Evolutionary conservation across 2,888 invertebrate genomes (phyloP).

Genomic region (Eupsilia transversa): DNA sequence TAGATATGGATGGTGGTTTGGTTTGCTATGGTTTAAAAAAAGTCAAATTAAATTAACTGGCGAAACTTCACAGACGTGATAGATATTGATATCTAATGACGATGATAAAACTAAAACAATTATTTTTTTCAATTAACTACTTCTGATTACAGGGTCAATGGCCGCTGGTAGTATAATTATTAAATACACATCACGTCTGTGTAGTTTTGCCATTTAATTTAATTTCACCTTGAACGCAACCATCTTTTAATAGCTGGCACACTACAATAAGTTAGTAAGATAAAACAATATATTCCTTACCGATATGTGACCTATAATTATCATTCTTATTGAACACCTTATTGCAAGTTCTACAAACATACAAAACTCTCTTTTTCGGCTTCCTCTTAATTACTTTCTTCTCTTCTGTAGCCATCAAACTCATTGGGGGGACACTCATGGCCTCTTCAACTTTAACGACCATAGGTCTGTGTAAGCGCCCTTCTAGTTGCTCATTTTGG

Average conservation of each 20-base stretch:
- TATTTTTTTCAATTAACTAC: neutral
- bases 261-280: neutral
- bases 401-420: slow-evolving; percentile 6
- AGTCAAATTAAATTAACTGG: neutral
- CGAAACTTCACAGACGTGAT: neutral
- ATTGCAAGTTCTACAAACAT: slow-evolving; percentile 81
- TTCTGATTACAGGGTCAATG: neutral
- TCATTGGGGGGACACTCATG: neutral
- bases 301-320: slow-evolving; percentile 85
- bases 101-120: neutral
- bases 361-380: slow-evolving; percentile 74
- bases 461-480: slow-evolving; percentile 5
- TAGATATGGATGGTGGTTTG: too few relatives aligned
- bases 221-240: neutral
- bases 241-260: neutral
- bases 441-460: slow-evolving; percentile 36
- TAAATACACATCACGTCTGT: neutral
- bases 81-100: neutral
- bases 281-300: slow-evolving; percentile 70
- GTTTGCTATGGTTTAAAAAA: neutral
- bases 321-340: slow-evolving; percentile 85
- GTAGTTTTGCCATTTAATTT: neutral
- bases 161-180: neutral
- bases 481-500: neutral
- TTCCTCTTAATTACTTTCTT: slow-evolving; percentile 59